Conservation (phyloP, 1,140 invertebrate genomes). For the Cataglyphis hispanica region DNA sequence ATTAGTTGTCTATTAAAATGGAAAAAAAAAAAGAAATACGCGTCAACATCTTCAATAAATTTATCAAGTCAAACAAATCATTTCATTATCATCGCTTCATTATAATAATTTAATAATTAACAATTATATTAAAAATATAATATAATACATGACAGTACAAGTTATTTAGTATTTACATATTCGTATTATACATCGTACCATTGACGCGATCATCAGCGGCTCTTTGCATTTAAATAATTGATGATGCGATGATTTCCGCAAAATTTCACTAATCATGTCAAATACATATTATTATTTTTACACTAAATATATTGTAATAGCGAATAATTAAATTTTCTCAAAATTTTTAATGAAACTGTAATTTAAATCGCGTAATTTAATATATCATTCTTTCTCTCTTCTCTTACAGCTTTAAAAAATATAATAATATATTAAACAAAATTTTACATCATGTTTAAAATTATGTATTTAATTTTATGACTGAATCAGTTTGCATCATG, state of each 20-base stretch:
- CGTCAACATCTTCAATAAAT: background rate
- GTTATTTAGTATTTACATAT: background rate
- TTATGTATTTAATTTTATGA: constrained; percentile 2
- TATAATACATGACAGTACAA: background rate
- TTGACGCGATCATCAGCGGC: constrained; percentile 7
- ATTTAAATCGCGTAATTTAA: background rate
- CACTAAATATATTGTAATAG: background rate
- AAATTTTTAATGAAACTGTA: background rate
- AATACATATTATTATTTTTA: background rate
- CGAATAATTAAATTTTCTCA: background rate
- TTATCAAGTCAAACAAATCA: background rate
- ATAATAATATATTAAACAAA: background rate
- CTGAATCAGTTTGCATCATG: background rate
- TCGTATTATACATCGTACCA: background rate
- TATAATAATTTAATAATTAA: background rate
- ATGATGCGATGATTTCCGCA: background rate
- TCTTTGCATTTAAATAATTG: constrained; percentile 4
- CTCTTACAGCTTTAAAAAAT: background rate
- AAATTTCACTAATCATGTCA: background rate
- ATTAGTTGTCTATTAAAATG: background rate
- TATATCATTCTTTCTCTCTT: background rate
- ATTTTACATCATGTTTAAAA: background rate
- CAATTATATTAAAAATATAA: background rate
- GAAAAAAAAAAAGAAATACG: background rate
- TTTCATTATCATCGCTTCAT: background rate